Evolutionary conservation across 2,888 invertebrate genomes (phyloP).

Genomic region (Laspeyria flexula): DNA sequence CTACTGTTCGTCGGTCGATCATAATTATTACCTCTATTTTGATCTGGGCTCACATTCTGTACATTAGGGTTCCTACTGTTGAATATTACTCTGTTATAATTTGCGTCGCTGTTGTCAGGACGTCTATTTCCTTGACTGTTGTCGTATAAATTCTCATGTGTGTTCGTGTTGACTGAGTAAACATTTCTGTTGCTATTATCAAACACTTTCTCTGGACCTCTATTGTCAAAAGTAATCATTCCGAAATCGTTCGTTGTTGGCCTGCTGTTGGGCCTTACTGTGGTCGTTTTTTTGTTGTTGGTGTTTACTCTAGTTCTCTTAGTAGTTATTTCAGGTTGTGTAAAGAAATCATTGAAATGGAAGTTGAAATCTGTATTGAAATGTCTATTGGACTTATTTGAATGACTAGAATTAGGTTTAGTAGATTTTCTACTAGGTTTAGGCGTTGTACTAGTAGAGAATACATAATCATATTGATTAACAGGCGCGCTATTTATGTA

Average conservation of each 20-base stretch:
- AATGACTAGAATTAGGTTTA: constrained; percentile 36
- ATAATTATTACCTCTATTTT: constrained; percentile 3
- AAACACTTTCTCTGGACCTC: constrained; percentile 18
- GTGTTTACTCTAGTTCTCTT: constrained; percentile 6
- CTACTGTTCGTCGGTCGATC: constrained; percentile 11
- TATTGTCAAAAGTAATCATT: neutral
- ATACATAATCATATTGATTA: constrained; percentile 37
- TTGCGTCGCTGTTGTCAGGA: neutral
- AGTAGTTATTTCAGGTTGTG: constrained; percentile 20
- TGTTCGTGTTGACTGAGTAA: neutral
- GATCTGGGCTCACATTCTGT: neutral
- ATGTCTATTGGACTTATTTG: constrained; percentile 25
- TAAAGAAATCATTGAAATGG: constrained; percentile 9
- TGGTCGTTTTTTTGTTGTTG: constrained; percentile 9
- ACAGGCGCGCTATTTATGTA: constrained; percentile 17
- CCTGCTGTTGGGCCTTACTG: constrained; percentile 3
- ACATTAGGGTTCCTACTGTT: neutral
- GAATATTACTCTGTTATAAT: neutral
- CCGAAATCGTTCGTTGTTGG: neutral
- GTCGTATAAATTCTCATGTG: constrained; percentile 1
- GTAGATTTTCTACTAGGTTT: constrained; percentile 47
- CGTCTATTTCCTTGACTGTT: neutral
- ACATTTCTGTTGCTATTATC: constrained; percentile 1
- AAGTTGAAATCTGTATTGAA: constrained; percentile 22
- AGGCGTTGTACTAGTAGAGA: constrained; percentile 47